These are phyloP conservation scores for Gonioctena quinquepunctata DNA, from an alignment of 1,140 invertebrate species.

Conservation along the genomic window DNA sequence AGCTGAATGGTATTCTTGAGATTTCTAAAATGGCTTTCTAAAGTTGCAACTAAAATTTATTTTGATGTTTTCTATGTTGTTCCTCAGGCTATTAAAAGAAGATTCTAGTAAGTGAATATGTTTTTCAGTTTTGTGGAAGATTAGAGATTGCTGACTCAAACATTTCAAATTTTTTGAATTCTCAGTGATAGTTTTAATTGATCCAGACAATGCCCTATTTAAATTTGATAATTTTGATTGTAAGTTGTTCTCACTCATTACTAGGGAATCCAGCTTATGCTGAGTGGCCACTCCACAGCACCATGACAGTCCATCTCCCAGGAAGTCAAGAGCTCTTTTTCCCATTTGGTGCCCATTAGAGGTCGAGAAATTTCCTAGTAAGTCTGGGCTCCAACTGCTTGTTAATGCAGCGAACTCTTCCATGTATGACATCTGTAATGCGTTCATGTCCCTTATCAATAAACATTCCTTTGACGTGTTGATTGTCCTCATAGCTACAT, in stretches of 20 bases:
- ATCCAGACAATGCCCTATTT: neutral
- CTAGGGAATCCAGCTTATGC: constrained; percentile 11
- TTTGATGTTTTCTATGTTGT: neutral
- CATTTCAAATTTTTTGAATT: constrained; percentile 19
- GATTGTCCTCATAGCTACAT: neutral
- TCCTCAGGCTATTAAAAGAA: neutral
- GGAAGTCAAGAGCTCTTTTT: constrained; percentile 21
- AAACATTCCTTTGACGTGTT: neutral
- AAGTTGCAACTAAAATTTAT: neutral
- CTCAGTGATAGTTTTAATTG: neutral
- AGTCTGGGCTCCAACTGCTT: neutral
- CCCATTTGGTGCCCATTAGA: neutral
- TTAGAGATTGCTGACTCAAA: no score
- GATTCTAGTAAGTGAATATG: neutral
- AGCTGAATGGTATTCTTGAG: neutral
- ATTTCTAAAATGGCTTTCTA: neutral
- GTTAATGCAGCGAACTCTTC: neutral
- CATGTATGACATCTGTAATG: neutral
- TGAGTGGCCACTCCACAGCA: constrained; percentile 27
- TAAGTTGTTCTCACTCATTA: constrained; percentile 10
- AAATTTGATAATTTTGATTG: neutral
- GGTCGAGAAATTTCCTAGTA: neutral
- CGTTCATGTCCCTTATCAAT: neutral
- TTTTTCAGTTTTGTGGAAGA: constrained; percentile 1
- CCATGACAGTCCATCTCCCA: constrained; percentile 20